A percentile compares a stretch with the other conserved stretches of the same genome.
Evolutionary conservation across 2,888 invertebrate species (phyloP).

Genomic region (Cremastinae sp.): DNA sequence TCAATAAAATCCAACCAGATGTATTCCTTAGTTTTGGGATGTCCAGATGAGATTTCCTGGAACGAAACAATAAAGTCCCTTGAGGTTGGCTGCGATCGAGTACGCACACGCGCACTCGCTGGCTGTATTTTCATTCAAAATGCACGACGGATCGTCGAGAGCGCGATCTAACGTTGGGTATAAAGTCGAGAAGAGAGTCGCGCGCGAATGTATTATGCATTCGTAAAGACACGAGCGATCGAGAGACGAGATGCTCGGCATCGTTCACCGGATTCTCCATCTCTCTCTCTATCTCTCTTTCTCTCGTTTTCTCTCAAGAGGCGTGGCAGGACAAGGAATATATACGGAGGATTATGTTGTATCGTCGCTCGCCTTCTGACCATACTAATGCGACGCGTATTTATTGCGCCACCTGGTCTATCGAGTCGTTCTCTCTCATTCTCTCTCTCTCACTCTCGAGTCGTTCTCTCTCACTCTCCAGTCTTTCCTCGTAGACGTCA

Average conservation of each 20-base stretch:
- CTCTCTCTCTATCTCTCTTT: constrained; percentile 13
- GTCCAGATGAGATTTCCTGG: constrained; percentile 3
- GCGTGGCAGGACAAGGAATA: constrained; percentile 59
- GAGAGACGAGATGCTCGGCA: constrained; percentile 41
- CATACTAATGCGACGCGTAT: constrained; percentile 61
- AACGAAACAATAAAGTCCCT: constrained; percentile 26
- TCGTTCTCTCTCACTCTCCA: constrained; percentile 25
- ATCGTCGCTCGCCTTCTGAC: constrained; percentile 59
- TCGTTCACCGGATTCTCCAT: neutral
- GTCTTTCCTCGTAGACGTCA: constrained; percentile 1
- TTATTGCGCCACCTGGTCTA: constrained; percentile 56
- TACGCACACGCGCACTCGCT: constrained; percentile 4
- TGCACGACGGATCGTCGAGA: constrained; percentile 68
- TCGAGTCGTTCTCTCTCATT: constrained; percentile 42
- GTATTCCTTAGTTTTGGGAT: too few species aligned
- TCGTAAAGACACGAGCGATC: constrained; percentile 67
- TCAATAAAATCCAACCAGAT: too few species aligned
- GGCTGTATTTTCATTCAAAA: constrained; percentile 62
- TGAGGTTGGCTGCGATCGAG: constrained; percentile 10
- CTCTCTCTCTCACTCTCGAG: constrained; percentile 2
- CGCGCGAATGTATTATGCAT: constrained; percentile 71
- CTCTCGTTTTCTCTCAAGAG: constrained; percentile 37
- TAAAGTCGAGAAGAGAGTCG: constrained; percentile 66
- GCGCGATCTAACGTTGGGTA: constrained; percentile 69
- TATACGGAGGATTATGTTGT: constrained; percentile 68